Conservation (phyloP, 2,888 invertebrate species). For the Mystacides longicornis region DNA sequence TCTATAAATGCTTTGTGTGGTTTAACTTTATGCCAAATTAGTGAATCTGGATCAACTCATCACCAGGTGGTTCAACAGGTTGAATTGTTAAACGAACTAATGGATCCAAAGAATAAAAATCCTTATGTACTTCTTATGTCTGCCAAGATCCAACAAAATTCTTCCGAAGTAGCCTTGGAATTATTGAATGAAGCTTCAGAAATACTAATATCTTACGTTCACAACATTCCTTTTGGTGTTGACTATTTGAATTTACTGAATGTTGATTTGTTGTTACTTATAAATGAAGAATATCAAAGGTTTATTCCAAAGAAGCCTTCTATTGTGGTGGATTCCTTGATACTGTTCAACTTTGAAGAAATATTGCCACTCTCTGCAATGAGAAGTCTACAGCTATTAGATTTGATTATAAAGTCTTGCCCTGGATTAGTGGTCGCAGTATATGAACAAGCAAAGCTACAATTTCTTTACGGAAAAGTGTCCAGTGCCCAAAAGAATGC, state of each 20-base stretch:
- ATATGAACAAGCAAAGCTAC: conserved; percentile 69
- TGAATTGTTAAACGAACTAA: conserved; percentile 75
- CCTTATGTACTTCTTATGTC: conserved; percentile 62
- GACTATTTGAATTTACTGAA: conserved; percentile 69
- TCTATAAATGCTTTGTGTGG: conserved; percentile 75
- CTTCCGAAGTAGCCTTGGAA: conserved; percentile 48
- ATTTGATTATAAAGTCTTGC: conserved; percentile 67
- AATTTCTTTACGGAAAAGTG: conserved; percentile 72
- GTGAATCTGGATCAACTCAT: conserved; percentile 60
- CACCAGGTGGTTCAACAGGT: conserved; percentile 79
- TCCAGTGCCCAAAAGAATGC: conserved; percentile 63
- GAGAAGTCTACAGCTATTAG: conserved; percentile 59
- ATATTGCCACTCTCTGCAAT: conserved; percentile 46
- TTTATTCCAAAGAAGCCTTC: conserved; percentile 61
- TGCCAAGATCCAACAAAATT: conserved; percentile 54
- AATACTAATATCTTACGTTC: conserved; percentile 41
- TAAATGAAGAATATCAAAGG: conserved; percentile 68
- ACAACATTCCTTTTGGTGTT: conserved; percentile 60
- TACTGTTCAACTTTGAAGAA: conserved; percentile 40
- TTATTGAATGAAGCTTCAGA: conserved; percentile 58
- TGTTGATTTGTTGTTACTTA: conserved; percentile 76
- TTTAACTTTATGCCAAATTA: conserved; percentile 73
- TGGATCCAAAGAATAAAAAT: conserved; percentile 59
- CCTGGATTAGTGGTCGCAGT: conserved; percentile 68
- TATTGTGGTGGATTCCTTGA: conserved; percentile 41